phyloP scores from a whole-genome alignment of 1,140 invertebrate genomes.

The Drosophila arizonae region DNA sequence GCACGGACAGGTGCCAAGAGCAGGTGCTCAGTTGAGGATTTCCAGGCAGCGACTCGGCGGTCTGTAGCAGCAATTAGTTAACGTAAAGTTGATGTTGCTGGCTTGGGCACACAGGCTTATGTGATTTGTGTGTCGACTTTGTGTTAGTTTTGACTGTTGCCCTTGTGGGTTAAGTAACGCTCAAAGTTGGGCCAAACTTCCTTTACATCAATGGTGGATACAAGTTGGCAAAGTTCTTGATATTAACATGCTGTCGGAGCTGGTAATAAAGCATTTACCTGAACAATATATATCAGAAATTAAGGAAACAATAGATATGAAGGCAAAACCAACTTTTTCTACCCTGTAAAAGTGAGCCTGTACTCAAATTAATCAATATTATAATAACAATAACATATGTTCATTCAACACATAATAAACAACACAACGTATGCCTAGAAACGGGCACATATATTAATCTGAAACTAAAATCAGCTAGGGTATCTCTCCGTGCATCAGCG shows the following conservation, averaged over 20 bases:
- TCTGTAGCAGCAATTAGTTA: slow-evolving; percentile 66
- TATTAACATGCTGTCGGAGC: slow-evolving; percentile 13
- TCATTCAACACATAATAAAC: no score
- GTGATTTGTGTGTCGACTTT: slow-evolving; percentile 22
- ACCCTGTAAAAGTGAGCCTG: background rate
- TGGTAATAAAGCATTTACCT: slow-evolving; percentile 6
- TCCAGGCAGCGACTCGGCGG: slow-evolving; percentile 12
- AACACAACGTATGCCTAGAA: no score
- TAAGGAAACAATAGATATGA: background rate
- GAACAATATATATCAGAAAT: slow-evolving; percentile 1
- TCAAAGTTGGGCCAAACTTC: slow-evolving; percentile 53
- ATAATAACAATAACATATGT: no score
- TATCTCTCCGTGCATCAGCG: background rate
- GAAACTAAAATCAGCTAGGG: no score
- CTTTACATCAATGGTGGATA: slow-evolving; percentile 35
- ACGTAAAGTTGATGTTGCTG: slow-evolving; percentile 64
- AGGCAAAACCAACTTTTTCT: background rate
- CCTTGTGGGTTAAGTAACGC: slow-evolving; percentile 11
- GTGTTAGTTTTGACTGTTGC: no score
- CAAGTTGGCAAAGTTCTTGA: slow-evolving; percentile 19
- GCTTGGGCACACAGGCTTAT: slow-evolving; percentile 21
- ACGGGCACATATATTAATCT: no score
- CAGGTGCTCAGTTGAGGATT: background rate
- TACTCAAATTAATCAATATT: no score
- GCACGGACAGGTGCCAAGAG: background rate